Base-by-base conservation (phyloP, 92 coral and sea anemone species). In the Porites divaricata region DNA sequence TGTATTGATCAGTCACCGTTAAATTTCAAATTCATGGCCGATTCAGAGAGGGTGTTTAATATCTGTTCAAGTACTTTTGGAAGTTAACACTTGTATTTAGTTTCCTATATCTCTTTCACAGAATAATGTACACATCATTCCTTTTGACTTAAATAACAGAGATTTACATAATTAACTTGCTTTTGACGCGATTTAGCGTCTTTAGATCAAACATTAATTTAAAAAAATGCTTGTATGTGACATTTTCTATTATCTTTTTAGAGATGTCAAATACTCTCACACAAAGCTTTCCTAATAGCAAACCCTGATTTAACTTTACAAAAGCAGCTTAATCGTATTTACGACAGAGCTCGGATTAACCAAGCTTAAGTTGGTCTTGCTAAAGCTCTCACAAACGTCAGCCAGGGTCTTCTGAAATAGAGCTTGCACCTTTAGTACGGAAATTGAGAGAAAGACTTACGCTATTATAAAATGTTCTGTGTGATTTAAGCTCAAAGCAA, bases 271-370 rank as follows among this genome's bases (percentile, higher is more conserved):
- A 54, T 53, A 21, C 54, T 68, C 25, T 11, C 68, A 68, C 77
- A 80, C 85, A 80, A 80, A 69, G 85, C 28, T 13, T 54, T 69
- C 76, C 54, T 70, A 35, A n/a, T 67, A 56, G 70, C 28, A 48
- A 49, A n/a, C 6, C 50, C 14, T 69, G 25, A 80, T 17, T 72
- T 50, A n/a, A 19, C 16, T 57, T 24, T 12, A 58, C 67, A 75
- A 75, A 51, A 26, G 63, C 61, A 20, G 24, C 16, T 68, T 80
- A 68, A 67, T 69, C 85, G 67, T 53, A 68, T 80, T 80, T 80
- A 80, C 85, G 57, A 67, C 56, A n/a, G 41, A n/a, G 67, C 15
- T 1, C 14, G 85, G 85, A 80, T 80, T 68, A 80, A 69, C 17
- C 12, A 10, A 45, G 76, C 17, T 70, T 68, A 56, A 9, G 23